phyloP scores from a whole-genome alignment of 2,888 invertebrate species.

The Ophioninae sp. region DNA sequence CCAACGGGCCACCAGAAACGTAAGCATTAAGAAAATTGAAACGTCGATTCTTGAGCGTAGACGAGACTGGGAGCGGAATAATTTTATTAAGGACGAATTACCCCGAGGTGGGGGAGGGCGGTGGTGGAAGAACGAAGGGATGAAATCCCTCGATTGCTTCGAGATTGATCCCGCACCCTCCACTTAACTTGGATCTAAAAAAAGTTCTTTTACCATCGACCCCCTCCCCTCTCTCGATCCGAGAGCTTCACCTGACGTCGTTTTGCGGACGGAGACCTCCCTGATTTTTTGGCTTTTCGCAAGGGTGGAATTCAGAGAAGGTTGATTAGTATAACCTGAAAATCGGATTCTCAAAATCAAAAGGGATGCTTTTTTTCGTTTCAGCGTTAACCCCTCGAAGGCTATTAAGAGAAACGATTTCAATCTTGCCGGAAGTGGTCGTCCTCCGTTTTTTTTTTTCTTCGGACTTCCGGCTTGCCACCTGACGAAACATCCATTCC shows the following conservation, averaged over 20 bases:
- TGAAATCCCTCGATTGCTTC: neutral
- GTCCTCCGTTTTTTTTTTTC: neutral
- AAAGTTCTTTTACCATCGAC: neutral
- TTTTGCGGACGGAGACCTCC: neutral
- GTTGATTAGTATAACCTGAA: neutral
- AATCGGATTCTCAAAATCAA: neutral
- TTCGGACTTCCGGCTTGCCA: neutral
- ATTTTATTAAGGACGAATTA: conserved; percentile 75
- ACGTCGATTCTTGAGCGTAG: conserved; percentile 76
- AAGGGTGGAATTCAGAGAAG: neutral
- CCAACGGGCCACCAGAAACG: conserved; percentile 68
- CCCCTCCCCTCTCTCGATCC: neutral
- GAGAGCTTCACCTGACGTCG: neutral
- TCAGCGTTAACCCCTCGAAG: neutral
- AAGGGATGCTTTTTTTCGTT: neutral
- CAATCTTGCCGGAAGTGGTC: conserved; percentile 2
- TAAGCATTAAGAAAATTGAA: conserved; percentile 81
- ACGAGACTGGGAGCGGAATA: conserved; percentile 72
- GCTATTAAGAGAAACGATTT: neutral
- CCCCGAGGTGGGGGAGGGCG: neutral
- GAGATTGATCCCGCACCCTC: neutral
- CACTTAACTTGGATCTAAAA: neutral
- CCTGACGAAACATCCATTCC: neutral
- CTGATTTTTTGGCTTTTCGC: neutral
- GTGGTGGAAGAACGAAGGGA: neutral